Conservation (phyloP, 2,797 vertebrate species). For the Nothura maculosa region DNA sequence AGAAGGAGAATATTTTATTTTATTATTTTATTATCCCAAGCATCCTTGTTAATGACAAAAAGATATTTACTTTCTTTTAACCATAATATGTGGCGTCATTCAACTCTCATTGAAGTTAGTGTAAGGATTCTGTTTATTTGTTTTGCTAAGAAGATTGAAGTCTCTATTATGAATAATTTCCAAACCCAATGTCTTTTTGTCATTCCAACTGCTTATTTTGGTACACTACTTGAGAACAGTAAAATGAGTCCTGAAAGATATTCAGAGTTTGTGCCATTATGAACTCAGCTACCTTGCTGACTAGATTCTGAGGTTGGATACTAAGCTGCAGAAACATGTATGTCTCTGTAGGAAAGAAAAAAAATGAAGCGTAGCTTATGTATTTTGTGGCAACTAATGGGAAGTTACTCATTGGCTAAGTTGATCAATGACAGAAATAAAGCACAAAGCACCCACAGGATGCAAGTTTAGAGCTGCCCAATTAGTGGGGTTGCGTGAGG, state of each 20-base stretch:
- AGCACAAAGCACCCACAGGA: constrained; percentile 53
- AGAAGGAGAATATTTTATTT: background rate
- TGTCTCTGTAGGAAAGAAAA: background rate
- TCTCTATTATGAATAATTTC: background rate
- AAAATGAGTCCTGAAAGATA: background rate
- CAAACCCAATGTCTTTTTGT: background rate
- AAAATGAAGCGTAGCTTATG: background rate
- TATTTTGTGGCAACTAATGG: constrained; percentile 32
- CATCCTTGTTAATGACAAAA: background rate
- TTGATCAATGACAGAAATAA: constrained; percentile 56
- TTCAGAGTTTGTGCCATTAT: background rate
- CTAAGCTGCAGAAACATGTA: background rate
- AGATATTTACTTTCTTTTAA: background rate
- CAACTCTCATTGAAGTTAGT: background rate
- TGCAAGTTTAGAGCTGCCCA: constrained; percentile 53
- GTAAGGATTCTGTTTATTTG: too few relatives aligned
- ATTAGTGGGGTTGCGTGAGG: constrained; percentile 44
- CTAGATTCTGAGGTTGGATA: background rate
- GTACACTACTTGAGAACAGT: background rate
- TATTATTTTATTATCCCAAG: background rate
- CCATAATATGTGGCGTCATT: background rate
- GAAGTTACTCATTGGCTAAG: constrained; percentile 41
- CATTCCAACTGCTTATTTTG: background rate
- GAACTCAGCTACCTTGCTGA: background rate
- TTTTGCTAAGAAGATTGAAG: background rate